Evolutionary conservation across 2,888 invertebrate genomes (phyloP).

Genomic region (Ethmia dodecea): DNA sequence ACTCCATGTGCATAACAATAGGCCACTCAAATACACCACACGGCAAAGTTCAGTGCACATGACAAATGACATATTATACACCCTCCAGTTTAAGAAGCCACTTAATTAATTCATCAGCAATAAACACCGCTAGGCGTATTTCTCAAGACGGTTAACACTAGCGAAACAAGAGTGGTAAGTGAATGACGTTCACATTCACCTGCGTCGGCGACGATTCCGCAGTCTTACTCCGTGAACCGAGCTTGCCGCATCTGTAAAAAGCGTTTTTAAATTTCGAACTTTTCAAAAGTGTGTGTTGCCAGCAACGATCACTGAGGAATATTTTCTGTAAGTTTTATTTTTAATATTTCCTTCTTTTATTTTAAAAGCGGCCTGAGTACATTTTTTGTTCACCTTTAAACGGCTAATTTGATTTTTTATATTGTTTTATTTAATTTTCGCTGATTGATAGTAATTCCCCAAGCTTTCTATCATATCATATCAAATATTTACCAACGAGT

Average conservation of each 20-base stretch:
- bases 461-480: no score
- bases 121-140: conserved; percentile 38
- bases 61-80: conserved; percentile 44
- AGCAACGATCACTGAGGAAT: conserved; percentile 37
- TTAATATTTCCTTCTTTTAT: conserved; percentile 1
- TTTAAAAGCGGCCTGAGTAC: no score
- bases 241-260: conserved; percentile 39
- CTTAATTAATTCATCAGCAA: conserved; percentile 27
- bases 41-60: conserved; percentile 71
- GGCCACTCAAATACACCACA: conserved; percentile 46
- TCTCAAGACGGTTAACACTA: conserved; percentile 38
- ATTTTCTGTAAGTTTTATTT: conserved; percentile 14
- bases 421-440: background rate
- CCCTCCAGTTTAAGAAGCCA: conserved; percentile 48
- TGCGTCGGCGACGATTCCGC: conserved; percentile 55
- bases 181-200: conserved; percentile 69
- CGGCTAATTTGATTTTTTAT: background rate
- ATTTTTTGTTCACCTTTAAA: no score
- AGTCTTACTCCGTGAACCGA: conserved; percentile 53
- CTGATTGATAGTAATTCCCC: no score
- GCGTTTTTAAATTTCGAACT: conserved; percentile 29
- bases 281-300: conserved; percentile 48
- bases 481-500: no score
- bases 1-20: conserved; percentile 46
- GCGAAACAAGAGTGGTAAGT: conserved; percentile 66